Conservation (phyloP, 2,113 vertebrate species). For the Pyrgilauda ruficollis region DNA sequence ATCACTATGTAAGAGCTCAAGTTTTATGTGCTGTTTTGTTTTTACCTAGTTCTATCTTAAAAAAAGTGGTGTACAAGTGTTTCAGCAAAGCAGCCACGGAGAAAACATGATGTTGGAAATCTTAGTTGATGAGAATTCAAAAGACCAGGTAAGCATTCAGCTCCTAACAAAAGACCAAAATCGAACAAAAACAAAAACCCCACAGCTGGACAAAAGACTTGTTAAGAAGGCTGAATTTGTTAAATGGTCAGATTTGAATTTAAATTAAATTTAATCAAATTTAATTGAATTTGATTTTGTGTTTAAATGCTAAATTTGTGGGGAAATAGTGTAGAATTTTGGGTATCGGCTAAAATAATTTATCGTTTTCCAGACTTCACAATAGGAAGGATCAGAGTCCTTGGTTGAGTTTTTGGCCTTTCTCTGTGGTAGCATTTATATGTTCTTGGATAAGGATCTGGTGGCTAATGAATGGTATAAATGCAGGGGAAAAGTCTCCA, state of each 20-base stretch:
- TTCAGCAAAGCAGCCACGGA: conserved; percentile 96
- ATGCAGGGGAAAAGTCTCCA: neutral
- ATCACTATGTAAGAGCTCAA: neutral
- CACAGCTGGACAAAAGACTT: neutral
- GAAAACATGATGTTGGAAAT: conserved; percentile 97
- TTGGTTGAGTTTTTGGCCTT: neutral
- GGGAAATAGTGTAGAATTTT: neutral
- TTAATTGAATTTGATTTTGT: too few relatives aligned
- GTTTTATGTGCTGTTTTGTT: conserved; percentile 28
- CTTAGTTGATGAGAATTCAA: conserved; percentile 61
- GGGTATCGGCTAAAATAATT: neutral
- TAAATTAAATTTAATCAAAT: too few relatives aligned
- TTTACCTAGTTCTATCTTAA: conserved; percentile 85
- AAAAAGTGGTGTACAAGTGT: conserved; percentile 91
- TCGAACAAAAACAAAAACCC: neutral
- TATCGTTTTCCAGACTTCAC: neutral
- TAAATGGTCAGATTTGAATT: neutral
- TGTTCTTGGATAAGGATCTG: neutral
- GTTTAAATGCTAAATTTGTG: neutral
- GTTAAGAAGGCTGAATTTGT: neutral
- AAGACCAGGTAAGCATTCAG: conserved; percentile 75
- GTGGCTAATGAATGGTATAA: neutral
- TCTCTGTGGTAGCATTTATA: neutral
- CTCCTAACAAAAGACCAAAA: neutral
- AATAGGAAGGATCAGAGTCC: neutral